phyloP scores from a whole-genome alignment of 2,888 invertebrate species.

The Siphonodentalium dalli region DNA sequence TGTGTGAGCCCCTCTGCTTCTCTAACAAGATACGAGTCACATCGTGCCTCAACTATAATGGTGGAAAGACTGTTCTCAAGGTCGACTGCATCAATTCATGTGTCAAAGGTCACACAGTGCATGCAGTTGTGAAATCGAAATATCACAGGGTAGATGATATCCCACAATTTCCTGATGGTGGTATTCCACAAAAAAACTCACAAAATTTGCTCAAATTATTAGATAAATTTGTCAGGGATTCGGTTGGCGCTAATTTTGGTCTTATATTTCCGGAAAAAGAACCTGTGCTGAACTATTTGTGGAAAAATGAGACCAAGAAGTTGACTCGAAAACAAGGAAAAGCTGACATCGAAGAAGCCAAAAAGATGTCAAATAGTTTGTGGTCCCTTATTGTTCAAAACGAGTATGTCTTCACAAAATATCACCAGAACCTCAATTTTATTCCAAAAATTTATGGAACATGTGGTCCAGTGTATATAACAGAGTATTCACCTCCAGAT shows the following conservation, averaged over 20 bases:
- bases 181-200: constrained; percentile 8
- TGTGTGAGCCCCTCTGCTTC: constrained; percentile 73
- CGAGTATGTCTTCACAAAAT: constrained; percentile 73
- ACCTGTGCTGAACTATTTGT: constrained; percentile 30
- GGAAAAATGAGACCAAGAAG: constrained; percentile 26
- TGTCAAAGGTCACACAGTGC: constrained; percentile 18
- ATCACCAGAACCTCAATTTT: constrained; percentile 71
- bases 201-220: constrained; percentile 3
- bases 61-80: constrained; percentile 68
- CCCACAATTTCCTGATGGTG: constrained; percentile 6
- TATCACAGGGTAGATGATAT: not conserved
- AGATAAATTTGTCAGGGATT: constrained; percentile 23
- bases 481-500: constrained; percentile 69
- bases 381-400: constrained; percentile 74
- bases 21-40: constrained; percentile 68
- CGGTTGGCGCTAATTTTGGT: constrained; percentile 15
- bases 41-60: constrained; percentile 72
- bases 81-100: constrained; percentile 34
- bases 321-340: constrained; percentile 20
- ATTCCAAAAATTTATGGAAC: constrained; percentile 75
- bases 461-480: constrained; percentile 75
- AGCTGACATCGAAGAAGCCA: constrained; percentile 7
- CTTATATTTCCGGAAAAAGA: constrained; percentile 15
- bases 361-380: constrained; percentile 45
- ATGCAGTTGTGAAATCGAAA: constrained; percentile 42